Conservation (phyloP, 2,888 invertebrate species). For the Drosophila fungiperda region DNA sequence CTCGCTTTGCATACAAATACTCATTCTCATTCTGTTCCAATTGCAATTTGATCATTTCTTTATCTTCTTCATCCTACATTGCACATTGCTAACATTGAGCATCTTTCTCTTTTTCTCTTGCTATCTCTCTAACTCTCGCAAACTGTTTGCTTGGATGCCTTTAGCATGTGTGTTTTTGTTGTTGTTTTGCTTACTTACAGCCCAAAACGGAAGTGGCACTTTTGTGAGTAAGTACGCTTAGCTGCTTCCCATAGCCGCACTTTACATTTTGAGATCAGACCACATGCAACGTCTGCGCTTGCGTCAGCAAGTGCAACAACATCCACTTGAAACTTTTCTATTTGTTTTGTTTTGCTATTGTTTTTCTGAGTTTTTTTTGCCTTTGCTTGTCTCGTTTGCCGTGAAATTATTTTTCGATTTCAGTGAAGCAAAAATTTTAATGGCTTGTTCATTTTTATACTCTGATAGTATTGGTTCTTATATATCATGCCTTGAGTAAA, state of each 20-base stretch:
- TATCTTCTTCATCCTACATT: slow-evolving; percentile 3
- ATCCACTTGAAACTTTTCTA: not conserved
- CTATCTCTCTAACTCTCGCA: not conserved
- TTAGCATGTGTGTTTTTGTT: slow-evolving; percentile 6
- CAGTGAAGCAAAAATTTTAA: slow-evolving; percentile 7
- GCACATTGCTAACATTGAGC: not conserved
- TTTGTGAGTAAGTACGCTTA: not conserved
- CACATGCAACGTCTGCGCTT: slow-evolving; percentile 21
- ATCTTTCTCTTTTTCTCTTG: not conserved
- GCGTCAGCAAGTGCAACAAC: slow-evolving; percentile 2
- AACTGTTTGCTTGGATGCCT: not conserved
- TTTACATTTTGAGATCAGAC: not conserved
- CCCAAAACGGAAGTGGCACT: slow-evolving; percentile 22
- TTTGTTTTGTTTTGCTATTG: not conserved
- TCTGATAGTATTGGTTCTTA: not conserved
- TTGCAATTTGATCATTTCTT: slow-evolving; percentile 16
- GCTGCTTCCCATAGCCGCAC: not conserved
- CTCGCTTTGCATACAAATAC: not conserved
- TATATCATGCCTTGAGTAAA: not conserved
- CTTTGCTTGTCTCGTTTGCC: not conserved
- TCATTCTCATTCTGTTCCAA: slow-evolving; percentile 4
- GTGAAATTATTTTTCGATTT: not conserved
- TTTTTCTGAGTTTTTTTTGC: not conserved
- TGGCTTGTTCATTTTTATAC: slow-evolving; percentile 1
- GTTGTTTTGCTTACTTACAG: not conserved